Percentiles rank a stretch among this genome's conserved stretches.
phyloP scores from a whole-genome alignment of 2,888 invertebrate species.

The Charanyca ferruginea region DNA sequence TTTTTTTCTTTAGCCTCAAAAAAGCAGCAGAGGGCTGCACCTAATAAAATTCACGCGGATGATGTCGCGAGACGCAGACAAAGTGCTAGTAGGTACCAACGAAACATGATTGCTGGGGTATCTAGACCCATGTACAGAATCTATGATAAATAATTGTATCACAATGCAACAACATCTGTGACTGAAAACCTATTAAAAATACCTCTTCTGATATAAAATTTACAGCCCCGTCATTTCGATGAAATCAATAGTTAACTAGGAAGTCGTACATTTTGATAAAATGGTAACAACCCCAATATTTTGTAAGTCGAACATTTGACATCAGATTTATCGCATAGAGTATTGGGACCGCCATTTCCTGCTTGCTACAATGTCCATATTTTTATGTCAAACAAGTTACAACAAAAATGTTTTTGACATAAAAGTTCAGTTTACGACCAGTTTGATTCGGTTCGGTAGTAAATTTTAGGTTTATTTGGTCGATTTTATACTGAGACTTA shows the following conservation, averaged over 20 bases:
- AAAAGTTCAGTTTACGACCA: background rate
- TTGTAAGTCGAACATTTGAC: conserved; percentile 11
- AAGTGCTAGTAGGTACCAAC: no score
- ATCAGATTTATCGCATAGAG: conserved; percentile 37
- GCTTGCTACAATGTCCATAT: conserved; percentile 29
- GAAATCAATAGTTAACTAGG: background rate
- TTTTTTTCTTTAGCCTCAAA: no score
- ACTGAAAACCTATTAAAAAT: no score
- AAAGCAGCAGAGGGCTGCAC: no score
- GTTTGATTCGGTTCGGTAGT: conserved; percentile 21
- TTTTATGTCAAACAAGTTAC: conserved; percentile 24
- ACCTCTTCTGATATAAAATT: no score
- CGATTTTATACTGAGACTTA: background rate
- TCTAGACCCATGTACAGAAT: no score
- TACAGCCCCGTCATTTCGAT: background rate
- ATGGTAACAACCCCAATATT: conserved; percentile 8
- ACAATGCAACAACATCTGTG: no score
- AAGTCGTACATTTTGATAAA: conserved; percentile 9
- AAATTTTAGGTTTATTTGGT: conserved; percentile 22
- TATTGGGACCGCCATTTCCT: conserved; percentile 44
- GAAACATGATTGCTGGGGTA: no score
- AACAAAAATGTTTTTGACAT: conserved; percentile 47
- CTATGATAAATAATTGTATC: no score
- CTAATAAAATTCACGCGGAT: no score
- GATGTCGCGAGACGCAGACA: no score